phyloP scores from a whole-genome alignment of 2,113 vertebrate genomes.

The Phrynosoma blainvillii region DNA sequence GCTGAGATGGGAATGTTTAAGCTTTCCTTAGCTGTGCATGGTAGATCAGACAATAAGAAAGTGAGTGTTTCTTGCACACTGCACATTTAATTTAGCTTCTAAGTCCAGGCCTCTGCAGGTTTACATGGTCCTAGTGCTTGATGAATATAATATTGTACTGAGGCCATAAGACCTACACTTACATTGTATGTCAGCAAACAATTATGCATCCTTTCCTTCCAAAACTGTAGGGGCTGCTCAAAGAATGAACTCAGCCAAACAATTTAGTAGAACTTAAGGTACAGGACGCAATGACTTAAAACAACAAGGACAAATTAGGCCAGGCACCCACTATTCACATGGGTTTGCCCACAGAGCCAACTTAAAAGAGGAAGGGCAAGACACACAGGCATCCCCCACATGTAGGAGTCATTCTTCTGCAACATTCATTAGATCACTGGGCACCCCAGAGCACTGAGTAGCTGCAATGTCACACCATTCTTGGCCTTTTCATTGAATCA shows the following conservation, averaged over 20 bases:
- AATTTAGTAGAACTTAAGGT: neutral
- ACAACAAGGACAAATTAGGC: neutral
- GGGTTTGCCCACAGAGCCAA: neutral
- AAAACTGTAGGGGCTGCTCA: neutral
- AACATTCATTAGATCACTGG: accelerated
- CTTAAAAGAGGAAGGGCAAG: neutral
- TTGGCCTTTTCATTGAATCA: constrained; percentile 59
- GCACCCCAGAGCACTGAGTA: constrained; percentile 52
- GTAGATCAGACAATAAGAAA: neutral
- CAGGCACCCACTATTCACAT: neutral
- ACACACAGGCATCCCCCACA: no score
- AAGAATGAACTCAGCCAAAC: neutral
- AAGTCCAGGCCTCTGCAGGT: no score
- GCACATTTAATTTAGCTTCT: no score
- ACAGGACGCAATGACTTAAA: neutral
- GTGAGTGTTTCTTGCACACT: no score
- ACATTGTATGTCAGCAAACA: neutral
- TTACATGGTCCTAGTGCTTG: neutral
- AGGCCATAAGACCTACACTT: neutral
- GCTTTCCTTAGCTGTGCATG: neutral
- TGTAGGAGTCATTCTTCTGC: neutral
- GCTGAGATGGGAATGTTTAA: neutral
- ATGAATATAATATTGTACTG: neutral
- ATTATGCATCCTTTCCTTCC: neutral
- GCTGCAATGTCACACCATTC: constrained; percentile 38